Evolutionary conservation across 2,113 vertebrate species (phyloP).

Genomic region (Synchiropus splendidus): DNA sequence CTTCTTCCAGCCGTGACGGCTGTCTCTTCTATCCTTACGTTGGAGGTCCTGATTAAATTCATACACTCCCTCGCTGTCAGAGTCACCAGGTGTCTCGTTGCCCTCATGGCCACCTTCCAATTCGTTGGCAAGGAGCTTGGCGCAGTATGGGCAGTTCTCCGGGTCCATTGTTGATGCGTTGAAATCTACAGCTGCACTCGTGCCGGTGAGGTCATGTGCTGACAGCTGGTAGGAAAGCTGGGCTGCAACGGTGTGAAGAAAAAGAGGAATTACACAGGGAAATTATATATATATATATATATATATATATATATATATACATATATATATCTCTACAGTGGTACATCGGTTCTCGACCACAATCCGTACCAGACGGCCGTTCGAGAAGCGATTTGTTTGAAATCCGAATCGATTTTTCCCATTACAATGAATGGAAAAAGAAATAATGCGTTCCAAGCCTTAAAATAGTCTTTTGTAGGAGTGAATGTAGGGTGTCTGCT

Average conservation of each 20-base stretch:
- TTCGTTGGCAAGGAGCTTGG: conserved; percentile 65
- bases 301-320: no score
- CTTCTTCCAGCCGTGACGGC: conserved; percentile 57
- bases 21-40: conserved; percentile 74
- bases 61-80: conserved; percentile 85
- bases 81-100: conserved; percentile 72
- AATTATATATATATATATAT: no score
- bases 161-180: conserved; percentile 66
- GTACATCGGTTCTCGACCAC: no score
- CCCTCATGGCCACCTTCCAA: conserved; percentile 67
- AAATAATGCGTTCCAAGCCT: no score
- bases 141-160: conserved; percentile 85
- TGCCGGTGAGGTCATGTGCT: conserved; percentile 70
- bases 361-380: no score
- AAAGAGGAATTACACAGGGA: not conserved
- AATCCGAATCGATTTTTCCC: no score
- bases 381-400: no score
- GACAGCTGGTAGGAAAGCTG: conserved; percentile 77
- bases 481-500: no score
- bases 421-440: no score
- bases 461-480: no score
- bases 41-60: conserved; percentile 88
- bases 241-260: conserved; percentile 59
- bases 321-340: no score
- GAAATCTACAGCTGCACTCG: conserved; percentile 67